These are phyloP conservation scores for Stenurella melanura DNA, from an alignment of 2,888 invertebrate genomes.

Conservation along the genomic window DNA sequence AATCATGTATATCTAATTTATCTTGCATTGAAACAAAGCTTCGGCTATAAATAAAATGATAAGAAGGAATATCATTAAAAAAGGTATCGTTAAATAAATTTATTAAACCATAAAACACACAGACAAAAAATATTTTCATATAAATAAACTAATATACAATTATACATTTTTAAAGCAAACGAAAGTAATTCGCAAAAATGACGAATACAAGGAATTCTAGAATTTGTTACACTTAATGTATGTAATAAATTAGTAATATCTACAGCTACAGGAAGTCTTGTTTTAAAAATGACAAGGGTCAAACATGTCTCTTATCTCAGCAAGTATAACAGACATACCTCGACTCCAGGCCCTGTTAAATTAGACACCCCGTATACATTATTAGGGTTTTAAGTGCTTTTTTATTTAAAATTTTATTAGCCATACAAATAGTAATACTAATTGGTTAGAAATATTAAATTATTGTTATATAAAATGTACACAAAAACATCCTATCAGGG, in stretches of 20 bases:
- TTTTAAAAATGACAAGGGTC: constrained; percentile 10
- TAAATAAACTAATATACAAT: constrained; percentile 65
- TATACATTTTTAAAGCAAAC: constrained; percentile 57
- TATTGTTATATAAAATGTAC: constrained; percentile 66
- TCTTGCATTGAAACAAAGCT: constrained; percentile 12
- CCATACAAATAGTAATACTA: constrained; percentile 65
- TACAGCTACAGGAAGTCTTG: constrained; percentile 55
- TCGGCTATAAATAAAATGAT: constrained; percentile 25
- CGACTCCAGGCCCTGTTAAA: neutral
- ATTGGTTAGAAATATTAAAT: constrained; percentile 63
- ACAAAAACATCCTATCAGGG: constrained; percentile 62
- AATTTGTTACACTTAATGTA: constrained; percentile 55
- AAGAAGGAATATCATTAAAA: constrained; percentile 13
- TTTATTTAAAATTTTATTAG: constrained; percentile 56
- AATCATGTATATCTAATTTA: neutral
- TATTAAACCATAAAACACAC: constrained; percentile 65
- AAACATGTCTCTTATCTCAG: neutral
- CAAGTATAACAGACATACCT: neutral
- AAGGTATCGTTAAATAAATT: constrained; percentile 60
- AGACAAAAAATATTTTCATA: constrained; percentile 62
- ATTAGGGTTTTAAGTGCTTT: constrained; percentile 57
- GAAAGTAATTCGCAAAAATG: constrained; percentile 46
- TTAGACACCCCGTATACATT: constrained; percentile 36
- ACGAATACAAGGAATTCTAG: constrained; percentile 56
- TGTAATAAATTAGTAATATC: constrained; percentile 64